These are phyloP conservation scores for Semicossyphus pulcher DNA, from an alignment of 2,113 vertebrate genomes.

Conservation along the genomic window DNA sequence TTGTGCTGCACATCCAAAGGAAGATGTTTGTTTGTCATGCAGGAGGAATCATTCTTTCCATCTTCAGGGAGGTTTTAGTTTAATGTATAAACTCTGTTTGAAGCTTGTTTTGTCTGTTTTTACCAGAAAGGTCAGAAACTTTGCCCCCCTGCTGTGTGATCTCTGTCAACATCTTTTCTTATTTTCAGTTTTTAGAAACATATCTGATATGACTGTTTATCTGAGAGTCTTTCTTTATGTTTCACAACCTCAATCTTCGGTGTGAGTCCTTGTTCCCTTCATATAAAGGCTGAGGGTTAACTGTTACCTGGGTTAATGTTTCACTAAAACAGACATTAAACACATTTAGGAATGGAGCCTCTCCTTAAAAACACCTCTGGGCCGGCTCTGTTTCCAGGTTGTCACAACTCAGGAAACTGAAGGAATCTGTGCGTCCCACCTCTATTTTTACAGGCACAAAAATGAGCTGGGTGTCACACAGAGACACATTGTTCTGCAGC, in stretches of 20 bases:
- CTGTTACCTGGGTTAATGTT: slow-evolving; percentile 11
- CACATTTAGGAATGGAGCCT: neutral
- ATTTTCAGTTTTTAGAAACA: too few species aligned
- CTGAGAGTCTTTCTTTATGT: neutral
- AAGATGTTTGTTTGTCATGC: too few species aligned
- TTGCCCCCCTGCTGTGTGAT: too few species aligned
- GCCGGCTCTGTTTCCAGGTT: neutral
- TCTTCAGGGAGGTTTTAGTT: too few species aligned
- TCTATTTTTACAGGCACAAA: slow-evolving; percentile 68
- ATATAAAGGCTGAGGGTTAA: neutral
- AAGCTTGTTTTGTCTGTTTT: too few species aligned
- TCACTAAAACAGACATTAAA: neutral
- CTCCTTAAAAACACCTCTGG: neutral
- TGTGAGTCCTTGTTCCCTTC: neutral
- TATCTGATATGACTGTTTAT: too few species aligned
- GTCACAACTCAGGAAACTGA: neutral
- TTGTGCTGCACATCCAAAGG: too few species aligned
- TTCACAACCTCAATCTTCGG: neutral
- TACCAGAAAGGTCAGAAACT: too few species aligned
- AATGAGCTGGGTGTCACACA: slow-evolving; percentile 51
- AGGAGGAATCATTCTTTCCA: too few species aligned
- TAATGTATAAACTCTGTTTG: too few species aligned
- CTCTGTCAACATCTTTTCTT: too few species aligned
- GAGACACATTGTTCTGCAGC: slow-evolving; percentile 48
- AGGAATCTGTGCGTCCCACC: slow-evolving; percentile 15